A percentile compares a stretch with the other conserved stretches of the same genome.
These are phyloP conservation scores for Allacma fusca DNA, from an alignment of 2,888 invertebrate genomes.

Conservation along the genomic window DNA sequence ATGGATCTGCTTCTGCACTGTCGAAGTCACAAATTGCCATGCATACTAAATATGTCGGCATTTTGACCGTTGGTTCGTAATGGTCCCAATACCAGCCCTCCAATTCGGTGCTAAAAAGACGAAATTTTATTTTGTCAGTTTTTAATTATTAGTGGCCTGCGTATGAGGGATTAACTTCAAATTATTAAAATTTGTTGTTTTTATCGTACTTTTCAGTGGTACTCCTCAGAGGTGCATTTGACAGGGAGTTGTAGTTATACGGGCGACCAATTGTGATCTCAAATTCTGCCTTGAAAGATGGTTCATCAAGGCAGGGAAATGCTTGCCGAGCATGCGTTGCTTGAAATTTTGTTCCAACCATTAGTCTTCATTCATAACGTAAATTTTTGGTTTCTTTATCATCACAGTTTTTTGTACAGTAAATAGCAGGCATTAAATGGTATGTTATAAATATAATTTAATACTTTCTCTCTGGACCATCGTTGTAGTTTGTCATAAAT, in stretches of 20 bases:
- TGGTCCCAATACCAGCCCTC: conserved; percentile 52
- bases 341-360: conserved; percentile 66
- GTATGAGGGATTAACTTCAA: no score
- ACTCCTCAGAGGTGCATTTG: conserved; percentile 57
- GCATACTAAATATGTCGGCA: conserved; percentile 86
- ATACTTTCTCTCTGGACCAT: not conserved
- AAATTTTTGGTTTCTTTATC: conserved; percentile 3
- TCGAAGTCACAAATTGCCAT: conserved; percentile 79
- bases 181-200: not conserved
- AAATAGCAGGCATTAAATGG: no score
- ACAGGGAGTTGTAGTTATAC: conserved; percentile 62
- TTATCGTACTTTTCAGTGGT: conserved; percentile 30
- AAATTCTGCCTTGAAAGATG: conserved; percentile 80
- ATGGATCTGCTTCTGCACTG: conserved; percentile 17
- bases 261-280: conserved; percentile 71
- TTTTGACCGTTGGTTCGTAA: conserved; percentile 71
- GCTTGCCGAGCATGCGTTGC: conserved; percentile 67
- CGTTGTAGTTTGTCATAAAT: conserved; percentile 14
- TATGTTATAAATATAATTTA: not conserved
- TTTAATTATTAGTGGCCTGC: no score
- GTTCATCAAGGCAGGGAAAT: conserved; percentile 90
- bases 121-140: no score
- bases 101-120: conserved; percentile 40
- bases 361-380: conserved; percentile 57
- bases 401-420: no score